phyloP scores from a whole-genome alignment of 2,113 vertebrate species.

The Trochalopteron elliotii region DNA sequence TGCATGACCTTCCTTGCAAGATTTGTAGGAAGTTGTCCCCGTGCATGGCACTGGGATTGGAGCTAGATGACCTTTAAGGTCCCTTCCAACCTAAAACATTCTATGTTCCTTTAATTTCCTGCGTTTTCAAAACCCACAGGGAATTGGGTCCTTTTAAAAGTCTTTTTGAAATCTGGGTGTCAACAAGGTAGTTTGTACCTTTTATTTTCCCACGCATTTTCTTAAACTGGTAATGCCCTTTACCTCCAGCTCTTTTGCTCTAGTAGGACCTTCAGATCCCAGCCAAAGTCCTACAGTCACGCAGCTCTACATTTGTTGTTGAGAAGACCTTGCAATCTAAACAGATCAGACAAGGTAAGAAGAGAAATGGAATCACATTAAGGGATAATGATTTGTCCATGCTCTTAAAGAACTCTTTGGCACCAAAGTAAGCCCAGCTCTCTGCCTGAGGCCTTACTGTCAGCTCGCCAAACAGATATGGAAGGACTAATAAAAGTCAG shows the following conservation, averaged over 20 bases:
- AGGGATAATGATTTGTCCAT: constrained; percentile 42
- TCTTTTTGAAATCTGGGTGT: not conserved
- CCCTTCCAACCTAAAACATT: not conserved
- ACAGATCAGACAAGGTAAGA: constrained; percentile 39
- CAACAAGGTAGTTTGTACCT: not conserved
- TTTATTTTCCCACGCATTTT: not conserved
- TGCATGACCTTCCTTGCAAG: not conserved
- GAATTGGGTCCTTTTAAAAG: not conserved
- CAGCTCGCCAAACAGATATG: constrained; percentile 50
- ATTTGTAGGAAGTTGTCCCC: not conserved
- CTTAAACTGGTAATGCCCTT: not conserved
- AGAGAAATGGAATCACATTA: constrained; percentile 56
- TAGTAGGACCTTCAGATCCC: not conserved
- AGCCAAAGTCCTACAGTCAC: not conserved
- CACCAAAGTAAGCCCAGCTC: constrained; percentile 18
- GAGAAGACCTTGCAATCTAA: constrained; percentile 37
- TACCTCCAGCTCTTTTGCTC: not conserved
- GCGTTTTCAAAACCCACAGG: not conserved
- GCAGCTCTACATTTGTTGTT: not conserved
- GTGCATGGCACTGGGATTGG: not conserved
- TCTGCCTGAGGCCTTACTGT: constrained; percentile 15
- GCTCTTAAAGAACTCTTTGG: constrained; percentile 54
- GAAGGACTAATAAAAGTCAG: constrained; percentile 58
- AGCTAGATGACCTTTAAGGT: not conserved
- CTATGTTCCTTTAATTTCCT: not conserved